phyloP scores from a whole-genome alignment of 2,888 invertebrate species.

The Nebria brevicollis region DNA sequence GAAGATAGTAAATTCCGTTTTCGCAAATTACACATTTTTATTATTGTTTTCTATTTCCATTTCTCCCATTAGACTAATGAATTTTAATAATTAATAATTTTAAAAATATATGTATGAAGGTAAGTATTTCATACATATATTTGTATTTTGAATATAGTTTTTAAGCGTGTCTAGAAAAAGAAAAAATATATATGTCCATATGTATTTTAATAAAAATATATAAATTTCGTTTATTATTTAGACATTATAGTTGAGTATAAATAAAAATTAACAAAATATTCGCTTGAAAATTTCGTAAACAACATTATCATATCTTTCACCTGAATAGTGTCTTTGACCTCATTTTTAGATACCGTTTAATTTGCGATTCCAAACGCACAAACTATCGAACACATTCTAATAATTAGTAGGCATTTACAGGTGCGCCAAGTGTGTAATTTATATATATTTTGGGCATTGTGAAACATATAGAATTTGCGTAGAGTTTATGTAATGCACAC shows the following conservation, averaged over 20 bases:
- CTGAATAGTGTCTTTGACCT: constrained; percentile 32
- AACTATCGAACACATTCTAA: constrained; percentile 14
- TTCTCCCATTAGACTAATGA: no score
- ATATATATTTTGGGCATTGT: constrained; percentile 12
- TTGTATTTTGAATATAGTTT: no score
- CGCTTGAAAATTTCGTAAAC: neutral
- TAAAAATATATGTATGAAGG: no score
- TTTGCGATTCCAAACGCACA: constrained; percentile 36
- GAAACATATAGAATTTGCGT: constrained; percentile 13
- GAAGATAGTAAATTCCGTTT: no score
- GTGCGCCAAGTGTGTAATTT: neutral
- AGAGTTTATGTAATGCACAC: neutral
- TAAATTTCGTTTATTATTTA: no score
- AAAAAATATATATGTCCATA: no score
- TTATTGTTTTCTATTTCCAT: no score
- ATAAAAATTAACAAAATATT: neutral
- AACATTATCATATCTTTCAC: constrained; percentile 11
- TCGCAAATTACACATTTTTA: no score
- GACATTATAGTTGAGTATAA: neutral
- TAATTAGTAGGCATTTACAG: constrained; percentile 19
- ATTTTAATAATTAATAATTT: no score
- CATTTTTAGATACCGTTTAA: constrained; percentile 35
- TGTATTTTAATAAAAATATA: no score
- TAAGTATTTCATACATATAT: no score
- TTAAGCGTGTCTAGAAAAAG: no score